Conservation (phyloP, 1,140 invertebrate species). For the Chymomyza costata region DNA sequence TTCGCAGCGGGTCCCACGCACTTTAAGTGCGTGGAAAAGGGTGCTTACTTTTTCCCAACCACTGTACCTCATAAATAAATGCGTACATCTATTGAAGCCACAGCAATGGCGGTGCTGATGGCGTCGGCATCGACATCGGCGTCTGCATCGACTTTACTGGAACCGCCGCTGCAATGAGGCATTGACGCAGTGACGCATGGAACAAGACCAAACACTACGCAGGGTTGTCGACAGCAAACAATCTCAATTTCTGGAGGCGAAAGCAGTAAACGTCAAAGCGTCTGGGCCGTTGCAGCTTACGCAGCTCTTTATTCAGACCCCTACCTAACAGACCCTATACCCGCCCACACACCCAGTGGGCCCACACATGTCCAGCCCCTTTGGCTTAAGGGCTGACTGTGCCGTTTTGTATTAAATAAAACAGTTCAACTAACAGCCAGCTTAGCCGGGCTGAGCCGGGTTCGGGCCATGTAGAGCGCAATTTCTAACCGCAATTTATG, state of each 20-base stretch:
- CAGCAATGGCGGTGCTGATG: conserved; percentile 10
- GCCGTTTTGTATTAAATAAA: conserved; percentile 39
- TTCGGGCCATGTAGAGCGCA: conserved; percentile 27
- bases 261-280: conserved; percentile 22
- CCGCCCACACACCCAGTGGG: conserved; percentile 15
- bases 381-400: conserved; percentile 20
- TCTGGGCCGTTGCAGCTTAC: too few relatives aligned
- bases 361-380: conserved; percentile 11
- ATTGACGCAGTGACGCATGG: conserved; percentile 21
- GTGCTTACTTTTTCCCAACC: too few relatives aligned
- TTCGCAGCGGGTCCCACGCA: too few relatives aligned
- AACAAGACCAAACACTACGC: conserved; percentile 20
- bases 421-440: conserved; percentile 29
- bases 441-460: conserved; percentile 3
- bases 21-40: too few relatives aligned
- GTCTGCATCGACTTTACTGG: not conserved
- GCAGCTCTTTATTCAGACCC: conserved; percentile 5
- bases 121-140: too few relatives aligned
- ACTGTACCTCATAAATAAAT: conserved; percentile 27
- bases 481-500: conserved; percentile 63
- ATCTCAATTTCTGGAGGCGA: conserved; percentile 30
- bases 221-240: conserved; percentile 36
- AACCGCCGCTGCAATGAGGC: conserved; percentile 8
- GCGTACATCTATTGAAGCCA: conserved; percentile 37
- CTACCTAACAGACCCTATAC: not conserved